Percentiles rank a stretch among this genome's conserved stretches.
These are phyloP conservation scores for Cepphus grylle DNA, from an alignment of 2,113 vertebrate species.

Conservation along the genomic window DNA sequence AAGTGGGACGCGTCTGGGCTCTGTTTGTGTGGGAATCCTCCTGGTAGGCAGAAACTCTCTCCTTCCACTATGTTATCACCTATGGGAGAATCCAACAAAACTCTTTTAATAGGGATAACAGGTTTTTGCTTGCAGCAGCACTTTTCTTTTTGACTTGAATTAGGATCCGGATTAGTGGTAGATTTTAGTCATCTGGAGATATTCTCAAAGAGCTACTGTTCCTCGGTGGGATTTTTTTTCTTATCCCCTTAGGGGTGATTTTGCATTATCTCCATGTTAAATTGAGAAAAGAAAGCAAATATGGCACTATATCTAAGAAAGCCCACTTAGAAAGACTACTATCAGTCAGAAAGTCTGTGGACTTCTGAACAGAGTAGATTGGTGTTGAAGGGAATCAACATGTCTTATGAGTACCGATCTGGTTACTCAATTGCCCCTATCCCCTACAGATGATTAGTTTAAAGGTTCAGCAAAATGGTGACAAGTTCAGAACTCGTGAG, in stretches of 20 bases:
- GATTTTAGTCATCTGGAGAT: not conserved
- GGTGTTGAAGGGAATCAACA: not conserved
- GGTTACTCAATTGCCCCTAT: not conserved
- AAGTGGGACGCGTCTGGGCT: not conserved
- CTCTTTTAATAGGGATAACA: not conserved
- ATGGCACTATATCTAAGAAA: not conserved
- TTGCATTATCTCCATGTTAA: not conserved
- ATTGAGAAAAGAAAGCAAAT: not conserved
- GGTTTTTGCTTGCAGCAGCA: not conserved
- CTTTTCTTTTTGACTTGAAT: not conserved
- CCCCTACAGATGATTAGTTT: not conserved
- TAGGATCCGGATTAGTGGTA: not conserved
- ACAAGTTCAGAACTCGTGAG: not conserved
- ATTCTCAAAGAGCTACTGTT: not conserved
- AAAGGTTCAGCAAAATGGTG: not conserved
- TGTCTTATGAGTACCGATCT: not conserved
- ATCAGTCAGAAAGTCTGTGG: not conserved
- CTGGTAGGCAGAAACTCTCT: not conserved
- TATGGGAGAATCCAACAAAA: not conserved
- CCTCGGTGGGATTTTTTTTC: not conserved
- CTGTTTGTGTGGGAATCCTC: not conserved
- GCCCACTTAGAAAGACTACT: not conserved
- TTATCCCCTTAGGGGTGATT: not conserved
- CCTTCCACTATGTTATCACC: not conserved
- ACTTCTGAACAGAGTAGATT: not conserved